phyloP scores from a whole-genome alignment of 2,113 vertebrate species.

The Saccopteryx bilineata region DNA sequence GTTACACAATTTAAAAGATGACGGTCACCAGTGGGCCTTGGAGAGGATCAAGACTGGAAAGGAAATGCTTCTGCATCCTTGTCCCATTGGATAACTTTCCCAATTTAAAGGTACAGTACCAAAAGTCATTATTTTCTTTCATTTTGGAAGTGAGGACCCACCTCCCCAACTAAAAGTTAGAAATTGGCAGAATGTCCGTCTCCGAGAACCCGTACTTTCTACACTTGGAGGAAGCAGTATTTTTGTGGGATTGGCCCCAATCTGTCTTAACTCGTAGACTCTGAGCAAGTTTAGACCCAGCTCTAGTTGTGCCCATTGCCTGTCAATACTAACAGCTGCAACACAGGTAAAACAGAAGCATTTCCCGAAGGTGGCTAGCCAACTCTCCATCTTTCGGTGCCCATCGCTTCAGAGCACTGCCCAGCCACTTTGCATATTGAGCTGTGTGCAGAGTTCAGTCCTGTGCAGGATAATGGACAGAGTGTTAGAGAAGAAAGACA shows the following conservation, averaged over 20 bases:
- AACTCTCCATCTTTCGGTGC: background rate
- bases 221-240: background rate
- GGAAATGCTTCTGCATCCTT: background rate
- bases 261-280: background rate
- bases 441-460: background rate
- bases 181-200: background rate
- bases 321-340: background rate
- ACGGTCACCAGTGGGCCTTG: background rate
- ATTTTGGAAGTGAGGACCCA: constrained; percentile 39
- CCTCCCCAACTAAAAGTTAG: background rate
- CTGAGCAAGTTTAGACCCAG: background rate
- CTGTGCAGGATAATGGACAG: background rate
- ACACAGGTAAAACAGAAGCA: background rate
- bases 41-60: constrained; percentile 29
- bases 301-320: background rate
- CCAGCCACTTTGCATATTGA: background rate
- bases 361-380: background rate
- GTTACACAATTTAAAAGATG: background rate
- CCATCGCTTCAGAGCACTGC: background rate
- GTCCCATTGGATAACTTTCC: constrained; percentile 1
- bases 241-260: background rate
- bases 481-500: background rate
- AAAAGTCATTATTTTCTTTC: constrained; percentile 57
- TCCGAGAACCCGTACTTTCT: background rate
- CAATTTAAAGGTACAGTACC: constrained; percentile 48